phyloP scores from a whole-genome alignment of 2,113 vertebrate genomes.

The Cariama cristata region DNA sequence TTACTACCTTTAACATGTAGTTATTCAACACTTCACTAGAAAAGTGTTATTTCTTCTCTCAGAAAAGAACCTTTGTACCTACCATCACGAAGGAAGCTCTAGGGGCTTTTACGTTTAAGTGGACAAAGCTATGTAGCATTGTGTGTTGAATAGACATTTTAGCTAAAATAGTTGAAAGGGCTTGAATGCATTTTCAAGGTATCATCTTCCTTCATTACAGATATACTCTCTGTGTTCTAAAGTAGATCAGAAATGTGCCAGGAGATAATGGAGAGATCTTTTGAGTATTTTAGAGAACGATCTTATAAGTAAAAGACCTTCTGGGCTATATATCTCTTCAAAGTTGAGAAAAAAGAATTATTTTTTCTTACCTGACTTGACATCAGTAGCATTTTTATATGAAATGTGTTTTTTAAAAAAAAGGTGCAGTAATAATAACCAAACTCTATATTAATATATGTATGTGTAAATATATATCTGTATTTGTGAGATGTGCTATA shows the following conservation, averaged over 20 bases:
- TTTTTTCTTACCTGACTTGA: background rate
- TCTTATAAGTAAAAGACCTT: background rate
- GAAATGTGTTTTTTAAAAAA: background rate
- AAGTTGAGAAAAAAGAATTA: background rate
- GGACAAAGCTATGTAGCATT: background rate
- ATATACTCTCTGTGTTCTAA: background rate
- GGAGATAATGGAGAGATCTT: background rate
- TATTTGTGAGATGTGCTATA: background rate
- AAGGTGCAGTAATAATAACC: background rate
- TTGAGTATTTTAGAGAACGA: background rate
- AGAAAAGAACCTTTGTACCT: background rate
- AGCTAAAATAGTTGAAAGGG: background rate
- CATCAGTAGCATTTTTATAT: background rate
- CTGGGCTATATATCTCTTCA: background rate
- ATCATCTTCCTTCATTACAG: background rate
- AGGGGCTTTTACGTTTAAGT: background rate
- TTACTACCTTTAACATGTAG: background rate
- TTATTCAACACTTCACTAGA: background rate
- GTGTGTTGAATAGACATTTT: background rate
- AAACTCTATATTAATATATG: background rate
- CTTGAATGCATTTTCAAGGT: background rate
- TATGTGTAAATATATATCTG: background rate
- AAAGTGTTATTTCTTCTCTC: background rate
- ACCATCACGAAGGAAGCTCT: background rate
- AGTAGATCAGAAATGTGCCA: background rate